Percentiles rank a stretch among this genome's conserved stretches.
Conservation (phyloP, 2,888 invertebrate species). For the Chrysopilus asiliformis region DNA sequence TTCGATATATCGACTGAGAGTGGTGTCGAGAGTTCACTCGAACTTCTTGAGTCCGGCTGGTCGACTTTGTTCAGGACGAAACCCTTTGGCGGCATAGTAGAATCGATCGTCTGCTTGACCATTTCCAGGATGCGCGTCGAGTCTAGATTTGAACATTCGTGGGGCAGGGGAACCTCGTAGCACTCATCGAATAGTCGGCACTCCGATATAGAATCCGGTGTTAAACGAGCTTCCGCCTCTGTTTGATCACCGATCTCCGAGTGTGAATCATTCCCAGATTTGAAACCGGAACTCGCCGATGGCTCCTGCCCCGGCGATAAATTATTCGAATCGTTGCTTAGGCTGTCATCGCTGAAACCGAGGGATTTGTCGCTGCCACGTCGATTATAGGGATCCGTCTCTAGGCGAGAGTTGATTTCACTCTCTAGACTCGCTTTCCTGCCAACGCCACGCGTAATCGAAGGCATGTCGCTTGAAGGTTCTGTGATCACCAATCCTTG, state of each 20-base stretch:
- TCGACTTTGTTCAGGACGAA: conserved; percentile 41
- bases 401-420: conserved; percentile 28
- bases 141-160: conserved; percentile 66
- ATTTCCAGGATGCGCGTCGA: conserved; percentile 67
- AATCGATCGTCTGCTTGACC: conserved; percentile 65
- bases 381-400: conserved; percentile 35
- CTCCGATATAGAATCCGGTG: conserved; percentile 30
- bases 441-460: conserved; percentile 67
- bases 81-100: conserved; percentile 59
- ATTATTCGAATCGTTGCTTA: conserved; percentile 51
- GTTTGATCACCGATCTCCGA: conserved; percentile 45
- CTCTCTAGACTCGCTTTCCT: conserved; percentile 53
- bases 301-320: conserved; percentile 42
- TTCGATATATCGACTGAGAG: conserved; percentile 39
- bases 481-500: conserved; percentile 54
- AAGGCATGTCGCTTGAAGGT: conserved; percentile 60
- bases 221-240: conserved; percentile 32
- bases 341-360: conserved; percentile 57
- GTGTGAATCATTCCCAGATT: conserved; percentile 36
- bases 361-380: conserved; percentile 56
- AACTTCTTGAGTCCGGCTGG: conserved; percentile 22
- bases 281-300: conserved; percentile 47
- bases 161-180: conserved; percentile 64
- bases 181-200: conserved; percentile 36
- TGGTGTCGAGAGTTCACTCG: conserved; percentile 5